Base-by-base conservation (phyloP, 2,888 invertebrate species). In the Apamea monoglypha region DNA sequence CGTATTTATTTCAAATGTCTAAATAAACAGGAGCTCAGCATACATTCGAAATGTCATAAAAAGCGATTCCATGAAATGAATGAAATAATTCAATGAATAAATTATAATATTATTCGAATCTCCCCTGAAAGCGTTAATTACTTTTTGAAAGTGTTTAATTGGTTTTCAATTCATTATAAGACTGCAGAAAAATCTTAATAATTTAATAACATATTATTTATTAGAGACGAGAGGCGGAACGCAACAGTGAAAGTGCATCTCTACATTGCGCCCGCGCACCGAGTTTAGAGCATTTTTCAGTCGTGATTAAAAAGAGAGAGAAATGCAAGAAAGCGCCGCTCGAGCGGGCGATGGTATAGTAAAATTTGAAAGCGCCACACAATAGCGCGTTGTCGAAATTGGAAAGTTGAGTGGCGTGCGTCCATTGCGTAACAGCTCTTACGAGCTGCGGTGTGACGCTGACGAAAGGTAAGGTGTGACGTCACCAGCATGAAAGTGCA, bases 301-400 rank as follows among this genome's bases (percentile, higher is more conserved):
- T 93, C 91, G 91, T 92, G 93, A 93, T 92, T 91, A 92, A 94
- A 94, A 93, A 92, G 93, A 94, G 95, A 95, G 95, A 95, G 96
- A 96, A 96, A 95, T 95, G 94, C 92, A 96, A 94, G 96, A 96
- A 96, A 97, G 96, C 95, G 96, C 95, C 93, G 92, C 85, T 91
- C 93, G 91, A 93, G 92, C 94, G 91, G 93, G 94, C 95, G 94
- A 95, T 93, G 89, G 95, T 94, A 94, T 92, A 95, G 95, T 95
- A 95, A 95, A 96, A 96, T 97, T 96, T 96, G 96, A 96, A 97
- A 97, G 96, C 97, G 96, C 96, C 93, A 96, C 95, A 96, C 96
- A 97, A 96, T 96, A 95, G 96, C 95, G 94, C 95, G 96, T 96
- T 96, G 97, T 96, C 96, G 96, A 96, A 97, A 96, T 97, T 96